Base-by-base conservation (phyloP, 2,797 vertebrate genomes). In the Takifugu rubripes region DNA sequence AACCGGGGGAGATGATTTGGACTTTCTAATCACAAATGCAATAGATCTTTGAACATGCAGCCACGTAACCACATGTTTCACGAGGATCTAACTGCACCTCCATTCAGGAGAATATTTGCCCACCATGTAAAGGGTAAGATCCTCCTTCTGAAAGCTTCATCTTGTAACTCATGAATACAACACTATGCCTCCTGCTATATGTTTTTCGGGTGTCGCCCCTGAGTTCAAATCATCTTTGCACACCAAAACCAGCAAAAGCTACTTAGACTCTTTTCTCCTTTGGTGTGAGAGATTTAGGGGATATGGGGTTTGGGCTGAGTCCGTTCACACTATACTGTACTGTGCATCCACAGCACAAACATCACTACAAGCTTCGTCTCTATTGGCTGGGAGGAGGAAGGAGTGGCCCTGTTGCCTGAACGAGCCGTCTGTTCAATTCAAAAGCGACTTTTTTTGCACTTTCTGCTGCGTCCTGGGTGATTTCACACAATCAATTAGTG, bases 401-500 rank as follows among this genome's bases (percentile, higher is more conserved):
- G 71, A 66, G 71, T 54, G 57, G 52, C 54, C 11, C 40, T 43
- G 59, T 84, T 88, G 81, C 73, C 25, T 56, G 48, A 44, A 40
- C 54, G 42, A 16, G 26, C 29, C 45, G 5, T 52, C 45, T 42
- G 58, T 56, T 64, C 73, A 72, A 61, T 74, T 85, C 73, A 74
- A 50, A 71, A 60, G 65, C 33, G 4, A 40, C 29, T 74, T 76
- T 47, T 72, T 66, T 57, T 59, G 54, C 50, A 26, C 56, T 56
- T 42, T 44, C 60, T 43, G 52, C 66, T 36, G 64, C 54, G 59
- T 75, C 71, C 66, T 67, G 63, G 61, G 71, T 84, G 75, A 86
- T 84, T 84, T 84, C 56, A 73, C 70, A 84, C 82, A 84, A 74
- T 70, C 74, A 89, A 85, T 88, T 80, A 80, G 72, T 87, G 83